Conservation (phyloP, 2,113 vertebrate genomes). For the Mustela lutreola region DNA sequence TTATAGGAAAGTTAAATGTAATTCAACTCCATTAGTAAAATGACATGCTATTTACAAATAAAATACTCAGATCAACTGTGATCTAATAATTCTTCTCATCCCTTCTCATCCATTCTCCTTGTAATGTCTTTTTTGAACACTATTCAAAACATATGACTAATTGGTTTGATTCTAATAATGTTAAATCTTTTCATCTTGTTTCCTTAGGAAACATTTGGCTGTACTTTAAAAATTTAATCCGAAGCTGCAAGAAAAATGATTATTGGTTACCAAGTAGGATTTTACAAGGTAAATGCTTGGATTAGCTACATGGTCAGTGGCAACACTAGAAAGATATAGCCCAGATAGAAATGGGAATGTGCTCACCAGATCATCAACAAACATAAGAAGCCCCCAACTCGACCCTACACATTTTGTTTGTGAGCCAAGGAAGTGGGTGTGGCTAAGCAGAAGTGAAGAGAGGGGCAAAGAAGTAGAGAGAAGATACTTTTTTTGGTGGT, state of each 20-base stretch:
- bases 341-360: background rate
- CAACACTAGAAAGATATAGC: background rate
- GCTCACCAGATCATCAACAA: background rate
- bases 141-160: background rate
- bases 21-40: conserved; percentile 26
- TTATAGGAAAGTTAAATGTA: background rate
- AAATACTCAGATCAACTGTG: background rate
- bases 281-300: background rate
- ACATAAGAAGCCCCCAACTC: background rate
- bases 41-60: background rate
- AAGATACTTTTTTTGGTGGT: background rate
- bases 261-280: background rate
- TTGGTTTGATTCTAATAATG: background rate
- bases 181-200: background rate
- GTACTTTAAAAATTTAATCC: background rate
- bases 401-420: background rate
- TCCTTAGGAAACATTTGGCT: background rate
- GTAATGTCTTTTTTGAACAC: background rate
- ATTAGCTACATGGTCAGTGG: background rate
- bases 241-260: background rate
- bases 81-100: background rate
- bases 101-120: background rate
- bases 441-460: background rate
- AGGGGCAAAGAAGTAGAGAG: background rate
- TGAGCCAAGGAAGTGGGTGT: background rate